Evolutionary conservation across 1,140 invertebrate species (phyloP).

Genomic region (Platyscapa corneri): DNA sequence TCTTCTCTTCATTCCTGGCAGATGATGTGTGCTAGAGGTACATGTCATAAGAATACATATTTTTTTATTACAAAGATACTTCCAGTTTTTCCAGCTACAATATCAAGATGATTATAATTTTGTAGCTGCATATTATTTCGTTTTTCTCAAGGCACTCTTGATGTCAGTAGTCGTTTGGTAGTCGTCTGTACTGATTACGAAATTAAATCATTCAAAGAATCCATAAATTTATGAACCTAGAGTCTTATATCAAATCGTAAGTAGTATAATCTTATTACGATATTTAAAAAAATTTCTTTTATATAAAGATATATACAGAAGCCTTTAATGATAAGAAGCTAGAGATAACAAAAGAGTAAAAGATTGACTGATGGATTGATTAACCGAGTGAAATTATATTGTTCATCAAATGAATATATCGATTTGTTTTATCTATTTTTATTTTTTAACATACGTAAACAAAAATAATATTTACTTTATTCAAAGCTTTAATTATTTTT

Average conservation of each 20-base stretch:
- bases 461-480: too few species aligned
- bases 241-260: background rate
- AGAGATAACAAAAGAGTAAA: slow-evolving; percentile 28
- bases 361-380: slow-evolving; percentile 44
- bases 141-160: slow-evolving; percentile 22
- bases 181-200: background rate
- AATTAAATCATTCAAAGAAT: slow-evolving; percentile 43
- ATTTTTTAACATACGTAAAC: too few species aligned
- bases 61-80: slow-evolving; percentile 18
- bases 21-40: background rate
- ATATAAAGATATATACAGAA: too few species aligned
- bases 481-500: too few species aligned
- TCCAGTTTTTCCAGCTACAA: background rate
- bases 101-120: slow-evolving; percentile 33
- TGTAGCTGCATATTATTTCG: slow-evolving; percentile 26
- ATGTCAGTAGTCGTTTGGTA: background rate
- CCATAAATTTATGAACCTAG: background rate
- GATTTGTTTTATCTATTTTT: background rate
- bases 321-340: background rate
- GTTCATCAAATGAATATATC: slow-evolving; percentile 6
- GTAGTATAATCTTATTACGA: background rate
- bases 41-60: background rate
- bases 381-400: background rate
- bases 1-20: background rate
- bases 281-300: background rate